Evolutionary conservation across 2,888 invertebrate species (phyloP).

Genomic region (Protodeltote pygarga): DNA sequence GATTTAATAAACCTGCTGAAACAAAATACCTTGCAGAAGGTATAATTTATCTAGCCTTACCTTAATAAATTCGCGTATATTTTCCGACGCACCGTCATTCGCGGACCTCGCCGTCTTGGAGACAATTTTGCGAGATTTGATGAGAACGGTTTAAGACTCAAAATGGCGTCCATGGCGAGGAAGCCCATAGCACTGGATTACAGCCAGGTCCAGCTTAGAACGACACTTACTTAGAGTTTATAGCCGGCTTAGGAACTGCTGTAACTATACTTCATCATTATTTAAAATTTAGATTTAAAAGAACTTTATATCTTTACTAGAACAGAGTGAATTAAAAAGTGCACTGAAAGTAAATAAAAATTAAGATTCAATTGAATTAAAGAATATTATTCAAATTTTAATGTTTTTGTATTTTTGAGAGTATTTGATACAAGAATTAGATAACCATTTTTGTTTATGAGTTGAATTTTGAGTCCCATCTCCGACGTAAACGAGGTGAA

Average conservation of each 20-base stretch:
- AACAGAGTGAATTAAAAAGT: too few relatives aligned
- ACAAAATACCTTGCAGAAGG: too few relatives aligned
- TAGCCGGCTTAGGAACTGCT: slow-evolving; percentile 4
- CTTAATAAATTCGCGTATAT: background rate
- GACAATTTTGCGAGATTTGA: slow-evolving; percentile 19
- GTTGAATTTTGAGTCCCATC: too few relatives aligned
- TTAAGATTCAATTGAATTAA: too few relatives aligned
- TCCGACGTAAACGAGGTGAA: too few relatives aligned
- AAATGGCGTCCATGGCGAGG: slow-evolving; percentile 1
- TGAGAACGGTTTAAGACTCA: background rate
- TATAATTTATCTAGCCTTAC: background rate
- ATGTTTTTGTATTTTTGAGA: too few relatives aligned
- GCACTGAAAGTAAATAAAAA: too few relatives aligned
- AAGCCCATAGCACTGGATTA: background rate
- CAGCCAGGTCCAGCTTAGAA: background rate
- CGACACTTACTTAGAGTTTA: background rate
- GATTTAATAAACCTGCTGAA: too few relatives aligned
- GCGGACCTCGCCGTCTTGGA: slow-evolving; percentile 1
- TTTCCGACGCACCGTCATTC: slow-evolving; percentile 1
- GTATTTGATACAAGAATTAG: too few relatives aligned
- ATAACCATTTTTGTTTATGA: too few relatives aligned
- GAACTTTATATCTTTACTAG: too few relatives aligned
- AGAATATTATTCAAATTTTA: too few relatives aligned
- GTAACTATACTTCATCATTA: slow-evolving; percentile 18
- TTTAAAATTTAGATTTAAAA: background rate